Percentiles rank a stretch among this genome's conserved stretches.
Conservation (phyloP, 2,888 invertebrate species). For the Gastracanthus pulcherrimus region DNA sequence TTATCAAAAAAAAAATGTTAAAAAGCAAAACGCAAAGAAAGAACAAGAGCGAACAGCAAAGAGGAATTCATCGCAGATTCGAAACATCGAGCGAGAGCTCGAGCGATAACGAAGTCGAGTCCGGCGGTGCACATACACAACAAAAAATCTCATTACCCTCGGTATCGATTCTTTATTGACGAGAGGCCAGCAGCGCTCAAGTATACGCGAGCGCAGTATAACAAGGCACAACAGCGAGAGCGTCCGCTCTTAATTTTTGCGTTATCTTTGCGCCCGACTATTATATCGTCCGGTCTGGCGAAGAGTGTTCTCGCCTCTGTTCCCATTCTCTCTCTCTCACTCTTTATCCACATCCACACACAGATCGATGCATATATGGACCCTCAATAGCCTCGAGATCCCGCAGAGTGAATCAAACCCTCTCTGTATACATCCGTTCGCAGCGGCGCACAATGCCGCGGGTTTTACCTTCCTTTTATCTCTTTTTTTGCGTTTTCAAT, state of each 20-base stretch:
- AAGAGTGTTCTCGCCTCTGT: neutral
- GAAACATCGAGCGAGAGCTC: slow-evolving; percentile 12
- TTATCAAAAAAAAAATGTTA: no score
- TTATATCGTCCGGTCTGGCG: neutral
- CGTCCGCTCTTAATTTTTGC: slow-evolving; percentile 24
- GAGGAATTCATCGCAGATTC: slow-evolving; percentile 2
- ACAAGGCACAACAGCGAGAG: neutral
- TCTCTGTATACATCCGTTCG: neutral
- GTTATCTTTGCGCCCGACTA: slow-evolving; percentile 6
- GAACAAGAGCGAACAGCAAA: neutral
- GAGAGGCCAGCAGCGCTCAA: no score
- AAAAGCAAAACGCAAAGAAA: neutral
- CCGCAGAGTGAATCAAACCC: slow-evolving; percentile 26
- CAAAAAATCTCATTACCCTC: slow-evolving; percentile 39
- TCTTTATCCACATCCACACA: neutral
- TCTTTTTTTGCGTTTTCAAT: slow-evolving; percentile 20
- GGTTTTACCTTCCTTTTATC: neutral
- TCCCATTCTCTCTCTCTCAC: neutral
- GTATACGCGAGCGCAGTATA: no score
- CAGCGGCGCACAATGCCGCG: neutral
- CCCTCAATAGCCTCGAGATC: slow-evolving; percentile 23
- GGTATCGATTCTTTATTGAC: slow-evolving; percentile 27
- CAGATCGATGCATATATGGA: neutral
- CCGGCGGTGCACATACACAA: no score
- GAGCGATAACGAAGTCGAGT: slow-evolving; percentile 9